Evolutionary conservation across 2,888 invertebrate genomes (phyloP).

Genomic region (Conomelus anceps): DNA sequence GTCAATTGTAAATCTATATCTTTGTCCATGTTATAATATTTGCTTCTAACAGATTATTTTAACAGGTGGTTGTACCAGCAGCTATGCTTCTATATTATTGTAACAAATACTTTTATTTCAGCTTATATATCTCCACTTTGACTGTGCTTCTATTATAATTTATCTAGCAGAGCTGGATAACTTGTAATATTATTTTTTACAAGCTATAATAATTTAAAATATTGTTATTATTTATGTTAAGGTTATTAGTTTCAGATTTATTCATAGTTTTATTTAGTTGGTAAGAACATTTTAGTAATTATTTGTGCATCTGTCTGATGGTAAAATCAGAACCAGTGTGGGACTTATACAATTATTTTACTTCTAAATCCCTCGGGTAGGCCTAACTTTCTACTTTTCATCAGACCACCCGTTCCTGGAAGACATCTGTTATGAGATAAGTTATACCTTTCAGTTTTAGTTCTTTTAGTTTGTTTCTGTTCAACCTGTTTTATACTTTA

Average conservation of each 20-base stretch:
- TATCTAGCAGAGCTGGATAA: not conserved
- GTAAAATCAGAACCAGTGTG: not conserved
- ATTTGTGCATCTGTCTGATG: not conserved
- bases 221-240: not conserved
- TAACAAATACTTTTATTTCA: not conserved
- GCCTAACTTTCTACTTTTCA: not conserved
- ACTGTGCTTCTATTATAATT: not conserved
- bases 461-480: not conserved
- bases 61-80: not conserved
- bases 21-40: not conserved
- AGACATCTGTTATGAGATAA: not conserved
- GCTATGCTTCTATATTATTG: not conserved
- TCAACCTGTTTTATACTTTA: not conserved
- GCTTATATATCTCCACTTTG: not conserved
- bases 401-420: not conserved
- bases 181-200: not conserved
- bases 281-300: not conserved
- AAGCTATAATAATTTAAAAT: no score
- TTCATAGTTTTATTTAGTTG: not conserved
- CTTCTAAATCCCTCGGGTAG: not conserved
- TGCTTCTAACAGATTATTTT: not conserved
- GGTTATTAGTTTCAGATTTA: not conserved
- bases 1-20: not conserved
- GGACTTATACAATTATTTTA: not conserved
- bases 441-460: constrained; percentile 2